Evolutionary conservation across 2,888 invertebrate species (phyloP).

Genomic region (Carterocephalus palaemon): DNA sequence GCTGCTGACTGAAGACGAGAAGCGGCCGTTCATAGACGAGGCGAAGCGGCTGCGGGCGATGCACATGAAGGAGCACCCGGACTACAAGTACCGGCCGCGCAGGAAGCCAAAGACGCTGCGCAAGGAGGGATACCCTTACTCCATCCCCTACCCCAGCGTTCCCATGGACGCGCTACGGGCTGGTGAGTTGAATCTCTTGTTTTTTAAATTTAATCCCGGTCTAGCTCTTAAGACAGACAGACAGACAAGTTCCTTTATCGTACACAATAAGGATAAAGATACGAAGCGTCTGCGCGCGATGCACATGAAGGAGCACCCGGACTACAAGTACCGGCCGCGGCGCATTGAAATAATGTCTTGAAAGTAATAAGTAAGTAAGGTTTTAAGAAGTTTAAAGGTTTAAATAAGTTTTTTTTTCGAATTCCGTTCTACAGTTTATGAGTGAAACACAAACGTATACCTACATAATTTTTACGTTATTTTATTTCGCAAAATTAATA

Average conservation of each 20-base stretch:
- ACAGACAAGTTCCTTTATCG: no score
- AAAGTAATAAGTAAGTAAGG: no score
- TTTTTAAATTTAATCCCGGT: no score
- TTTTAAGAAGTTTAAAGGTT: no score
- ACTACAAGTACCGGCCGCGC: slow-evolving; percentile 94
- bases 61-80: slow-evolving; percentile 97
- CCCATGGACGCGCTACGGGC: slow-evolving; percentile 93
- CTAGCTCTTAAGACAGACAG: no score
- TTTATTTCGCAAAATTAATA: no score
- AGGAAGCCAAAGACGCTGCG: slow-evolving; percentile 92
- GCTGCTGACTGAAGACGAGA: slow-evolving; percentile 93
- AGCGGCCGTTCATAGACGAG: slow-evolving; percentile 98
- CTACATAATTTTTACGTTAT: no score
- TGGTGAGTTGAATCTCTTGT: slow-evolving; percentile 76
- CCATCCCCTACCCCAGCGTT: slow-evolving; percentile 94
- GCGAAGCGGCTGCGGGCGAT: slow-evolving; percentile 95
- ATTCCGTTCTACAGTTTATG: no score
- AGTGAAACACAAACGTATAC: no score
- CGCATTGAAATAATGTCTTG: no score
- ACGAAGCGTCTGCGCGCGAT: slow-evolving; percentile 95
- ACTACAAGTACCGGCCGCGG: slow-evolving; percentile 95
- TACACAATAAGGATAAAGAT: no score
- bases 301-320: slow-evolving; percentile 97
- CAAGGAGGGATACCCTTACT: slow-evolving; percentile 95
- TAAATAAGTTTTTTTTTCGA: no score